These are phyloP conservation scores for Frieseomelitta varia DNA, from an alignment of 1,140 invertebrate genomes.

Conservation along the genomic window DNA sequence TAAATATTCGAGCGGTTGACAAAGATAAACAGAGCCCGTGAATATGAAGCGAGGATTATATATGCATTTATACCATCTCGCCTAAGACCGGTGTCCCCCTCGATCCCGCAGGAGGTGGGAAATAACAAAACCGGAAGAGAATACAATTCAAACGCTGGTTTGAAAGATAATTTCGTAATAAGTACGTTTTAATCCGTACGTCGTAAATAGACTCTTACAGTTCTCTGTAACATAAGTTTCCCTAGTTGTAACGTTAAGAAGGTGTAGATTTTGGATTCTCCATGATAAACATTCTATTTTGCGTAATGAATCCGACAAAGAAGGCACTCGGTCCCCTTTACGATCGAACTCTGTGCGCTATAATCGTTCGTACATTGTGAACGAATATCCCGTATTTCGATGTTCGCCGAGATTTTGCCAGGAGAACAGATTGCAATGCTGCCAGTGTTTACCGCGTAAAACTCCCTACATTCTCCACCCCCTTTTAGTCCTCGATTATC, in stretches of 20 bases:
- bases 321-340: constrained; percentile 83
- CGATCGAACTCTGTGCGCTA: constrained; percentile 79
- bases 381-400: constrained; percentile 77
- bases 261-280: constrained; percentile 62
- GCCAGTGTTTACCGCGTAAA: constrained; percentile 12
- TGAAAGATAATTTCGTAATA: constrained; percentile 4
- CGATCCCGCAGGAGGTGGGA: background rate
- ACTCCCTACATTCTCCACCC: background rate
- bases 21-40: background rate
- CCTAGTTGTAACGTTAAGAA: constrained; percentile 58
- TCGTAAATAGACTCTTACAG: constrained; percentile 57
- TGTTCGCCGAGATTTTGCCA: constrained; percentile 80
- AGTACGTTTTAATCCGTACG: constrained; percentile 49
- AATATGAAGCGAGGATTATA: constrained; percentile 22
- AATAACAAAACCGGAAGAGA: background rate
- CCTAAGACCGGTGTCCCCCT: background rate
- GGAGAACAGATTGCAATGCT: constrained; percentile 68
- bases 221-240: constrained; percentile 70
- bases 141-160: background rate
- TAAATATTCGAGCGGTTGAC: background rate
- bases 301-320: constrained; percentile 67
- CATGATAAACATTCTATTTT: constrained; percentile 64
- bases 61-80: constrained; percentile 28
- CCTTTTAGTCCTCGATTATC: background rate
- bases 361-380: constrained; percentile 68